A percentile compares a stretch with the other conserved stretches of the same genome.
These are phyloP conservation scores for Campaea margaritaria DNA, from an alignment of 2,888 invertebrate species.

Conservation along the genomic window DNA sequence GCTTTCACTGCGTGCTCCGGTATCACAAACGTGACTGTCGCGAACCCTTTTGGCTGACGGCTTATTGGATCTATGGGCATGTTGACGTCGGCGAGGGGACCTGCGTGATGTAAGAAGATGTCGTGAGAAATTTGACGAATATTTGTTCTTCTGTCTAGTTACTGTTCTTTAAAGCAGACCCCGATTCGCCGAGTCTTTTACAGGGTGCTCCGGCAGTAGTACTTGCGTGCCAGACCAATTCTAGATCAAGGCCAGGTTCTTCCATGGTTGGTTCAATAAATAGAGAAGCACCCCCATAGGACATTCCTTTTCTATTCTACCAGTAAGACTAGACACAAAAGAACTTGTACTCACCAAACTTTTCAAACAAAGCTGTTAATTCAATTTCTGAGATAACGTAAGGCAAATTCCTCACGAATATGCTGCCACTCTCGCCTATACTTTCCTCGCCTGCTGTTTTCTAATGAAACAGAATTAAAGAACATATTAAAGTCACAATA, in stretches of 20 bases:
- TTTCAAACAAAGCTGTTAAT: slow-evolving; percentile 91
- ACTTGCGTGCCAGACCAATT: no score
- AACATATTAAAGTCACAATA: no score
- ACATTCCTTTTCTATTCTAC: no score
- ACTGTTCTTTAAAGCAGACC: no score
- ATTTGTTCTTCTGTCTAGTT: no score
- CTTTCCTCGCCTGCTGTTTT: slow-evolving; percentile 88
- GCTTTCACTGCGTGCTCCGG: slow-evolving; percentile 98
- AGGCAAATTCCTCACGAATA: slow-evolving; percentile 96
- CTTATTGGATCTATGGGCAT: slow-evolving; percentile 94
- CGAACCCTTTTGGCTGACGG: slow-evolving; percentile 96
- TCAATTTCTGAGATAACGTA: slow-evolving; percentile 95
- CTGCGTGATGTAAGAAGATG: slow-evolving; percentile 77
- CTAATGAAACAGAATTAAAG: slow-evolving; percentile 45
- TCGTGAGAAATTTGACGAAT: background rate
- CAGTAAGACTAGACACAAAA: no score
- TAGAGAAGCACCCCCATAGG: no score
- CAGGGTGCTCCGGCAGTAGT: background rate
- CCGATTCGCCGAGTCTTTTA: background rate
- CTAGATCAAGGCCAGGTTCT: no score
- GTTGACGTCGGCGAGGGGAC: slow-evolving; percentile 94
- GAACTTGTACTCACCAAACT: slow-evolving; percentile 91
- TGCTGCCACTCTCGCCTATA: slow-evolving; percentile 95
- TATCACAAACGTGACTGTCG: slow-evolving; percentile 95
- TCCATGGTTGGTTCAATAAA: no score